A percentile compares a stretch with the other conserved stretches of the same genome.
phyloP scores from a whole-genome alignment of 2,113 vertebrate species.

The Amblyornis subalaris region DNA sequence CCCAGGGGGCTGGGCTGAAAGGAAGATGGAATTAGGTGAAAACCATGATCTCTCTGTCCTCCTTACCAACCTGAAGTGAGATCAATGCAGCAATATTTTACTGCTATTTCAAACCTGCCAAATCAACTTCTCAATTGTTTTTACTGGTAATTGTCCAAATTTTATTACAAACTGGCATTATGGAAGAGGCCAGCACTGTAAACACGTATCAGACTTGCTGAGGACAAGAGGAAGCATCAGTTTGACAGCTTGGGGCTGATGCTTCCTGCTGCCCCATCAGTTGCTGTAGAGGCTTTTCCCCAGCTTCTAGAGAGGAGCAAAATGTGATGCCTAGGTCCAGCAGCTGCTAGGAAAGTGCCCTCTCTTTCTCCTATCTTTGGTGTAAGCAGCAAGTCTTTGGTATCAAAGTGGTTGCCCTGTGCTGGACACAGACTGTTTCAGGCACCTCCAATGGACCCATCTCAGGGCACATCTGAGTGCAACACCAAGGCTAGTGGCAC shows the following conservation, averaged over 20 bases:
- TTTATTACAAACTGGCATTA: neutral
- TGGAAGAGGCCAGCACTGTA: neutral
- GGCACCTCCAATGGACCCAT: neutral
- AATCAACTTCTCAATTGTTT: neutral
- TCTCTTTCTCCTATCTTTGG: neutral
- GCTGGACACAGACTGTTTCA: neutral
- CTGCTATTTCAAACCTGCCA: neutral
- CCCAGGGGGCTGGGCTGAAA: neutral
- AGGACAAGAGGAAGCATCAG: rapidly evolving
- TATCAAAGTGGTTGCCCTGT: neutral
- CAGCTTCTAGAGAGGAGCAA: neutral
- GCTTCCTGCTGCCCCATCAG: neutral
- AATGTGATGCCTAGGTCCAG: neutral
- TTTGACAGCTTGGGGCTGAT: neutral
- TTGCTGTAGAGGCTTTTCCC: neutral
- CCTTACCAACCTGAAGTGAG: neutral
- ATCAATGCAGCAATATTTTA: neutral
- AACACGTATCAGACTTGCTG: neutral
- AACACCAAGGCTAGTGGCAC: neutral
- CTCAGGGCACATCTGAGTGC: neutral
- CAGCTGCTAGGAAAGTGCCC: neutral
- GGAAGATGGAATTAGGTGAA: neutral
- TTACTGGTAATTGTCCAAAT: neutral
- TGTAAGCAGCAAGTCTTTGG: neutral
- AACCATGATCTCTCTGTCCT: neutral